These are phyloP conservation scores for Drosophila falleni DNA, from an alignment of 2,888 invertebrate species.

Conservation along the genomic window DNA sequence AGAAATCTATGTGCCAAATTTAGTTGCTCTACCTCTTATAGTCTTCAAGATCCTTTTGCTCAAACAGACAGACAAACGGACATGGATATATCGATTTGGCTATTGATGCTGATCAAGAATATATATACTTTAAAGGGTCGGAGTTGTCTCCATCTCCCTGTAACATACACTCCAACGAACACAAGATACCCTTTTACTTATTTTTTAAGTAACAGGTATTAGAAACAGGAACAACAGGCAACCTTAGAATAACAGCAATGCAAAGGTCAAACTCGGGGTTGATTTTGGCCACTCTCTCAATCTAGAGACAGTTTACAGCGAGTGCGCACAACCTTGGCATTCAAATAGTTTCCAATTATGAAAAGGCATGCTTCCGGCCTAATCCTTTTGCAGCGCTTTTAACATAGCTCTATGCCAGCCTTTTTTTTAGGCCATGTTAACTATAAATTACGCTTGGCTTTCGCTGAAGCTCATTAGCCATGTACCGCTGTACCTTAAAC, in stretches of 20 bases:
- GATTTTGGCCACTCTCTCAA: constrained; percentile 16
- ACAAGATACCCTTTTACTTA: no score
- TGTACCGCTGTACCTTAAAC: constrained; percentile 62
- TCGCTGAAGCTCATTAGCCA: constrained; percentile 56
- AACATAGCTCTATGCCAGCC: constrained; percentile 26
- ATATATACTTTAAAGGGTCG: no score
- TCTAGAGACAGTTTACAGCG: constrained; percentile 19
- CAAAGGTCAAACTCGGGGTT: constrained; percentile 8
- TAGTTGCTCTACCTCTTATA: no score
- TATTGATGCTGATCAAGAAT: no score
- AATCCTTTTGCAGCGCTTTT: constrained; percentile 32
- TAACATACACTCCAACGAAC: no score
- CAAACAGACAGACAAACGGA: no score
- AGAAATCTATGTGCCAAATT: no score
- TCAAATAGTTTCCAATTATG: constrained; percentile 37
- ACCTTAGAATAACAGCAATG: neutral
- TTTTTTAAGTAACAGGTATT: no score
- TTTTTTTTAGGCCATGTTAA: constrained; percentile 50
- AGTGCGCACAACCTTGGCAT: constrained; percentile 34
- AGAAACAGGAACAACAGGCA: no score
- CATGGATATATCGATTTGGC: no score
- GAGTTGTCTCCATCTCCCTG: no score
- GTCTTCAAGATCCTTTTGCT: no score
- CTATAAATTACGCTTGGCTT: constrained; percentile 64
- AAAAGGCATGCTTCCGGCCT: constrained; percentile 1